These are phyloP conservation scores for Zaprionus lachaisei DNA, from an alignment of 1,140 invertebrate genomes.

Conservation along the genomic window DNA sequence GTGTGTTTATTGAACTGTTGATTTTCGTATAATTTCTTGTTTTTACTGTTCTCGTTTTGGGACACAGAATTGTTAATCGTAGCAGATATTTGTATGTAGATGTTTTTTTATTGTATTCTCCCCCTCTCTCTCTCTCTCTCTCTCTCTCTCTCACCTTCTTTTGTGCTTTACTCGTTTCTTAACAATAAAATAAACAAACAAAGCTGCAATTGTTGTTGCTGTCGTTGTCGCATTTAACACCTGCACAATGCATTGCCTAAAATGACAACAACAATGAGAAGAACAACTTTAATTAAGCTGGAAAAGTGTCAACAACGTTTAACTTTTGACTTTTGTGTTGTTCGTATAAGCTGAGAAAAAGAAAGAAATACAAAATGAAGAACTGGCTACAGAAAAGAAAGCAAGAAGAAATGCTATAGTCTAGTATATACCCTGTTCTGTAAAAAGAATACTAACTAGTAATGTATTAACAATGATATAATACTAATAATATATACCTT, in stretches of 20 bases:
- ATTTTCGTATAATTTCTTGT: neutral
- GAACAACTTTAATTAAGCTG: slow-evolving; percentile 41
- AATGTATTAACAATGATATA: too few relatives aligned
- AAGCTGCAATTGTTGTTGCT: slow-evolving; percentile 40
- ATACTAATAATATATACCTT: too few relatives aligned
- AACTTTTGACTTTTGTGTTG: slow-evolving; percentile 52
- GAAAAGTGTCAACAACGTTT: slow-evolving; percentile 59
- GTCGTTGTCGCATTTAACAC: slow-evolving; percentile 48
- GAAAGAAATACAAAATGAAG: slow-evolving; percentile 25
- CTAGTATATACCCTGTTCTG: neutral
- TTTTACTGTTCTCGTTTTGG: neutral
- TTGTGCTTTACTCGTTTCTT: slow-evolving; percentile 18
- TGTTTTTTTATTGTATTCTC: slow-evolving; percentile 3
- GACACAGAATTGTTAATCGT: slow-evolving; percentile 11
- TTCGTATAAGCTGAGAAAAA: slow-evolving; percentile 26
- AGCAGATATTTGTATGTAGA: slow-evolving; percentile 20
- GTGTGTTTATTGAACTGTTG: slow-evolving; percentile 22
- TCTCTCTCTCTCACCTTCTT: slow-evolving; percentile 13
- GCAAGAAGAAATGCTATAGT: neutral
- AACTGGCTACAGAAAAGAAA: neutral
- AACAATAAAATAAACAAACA: slow-evolving; percentile 57
- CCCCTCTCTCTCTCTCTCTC: neutral
- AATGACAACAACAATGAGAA: slow-evolving; percentile 41
- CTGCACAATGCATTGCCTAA: slow-evolving; percentile 55
- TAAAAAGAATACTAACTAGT: too few relatives aligned